Conservation (phyloP, 1,140 invertebrate species). For the Drosophila orosa region DNA sequence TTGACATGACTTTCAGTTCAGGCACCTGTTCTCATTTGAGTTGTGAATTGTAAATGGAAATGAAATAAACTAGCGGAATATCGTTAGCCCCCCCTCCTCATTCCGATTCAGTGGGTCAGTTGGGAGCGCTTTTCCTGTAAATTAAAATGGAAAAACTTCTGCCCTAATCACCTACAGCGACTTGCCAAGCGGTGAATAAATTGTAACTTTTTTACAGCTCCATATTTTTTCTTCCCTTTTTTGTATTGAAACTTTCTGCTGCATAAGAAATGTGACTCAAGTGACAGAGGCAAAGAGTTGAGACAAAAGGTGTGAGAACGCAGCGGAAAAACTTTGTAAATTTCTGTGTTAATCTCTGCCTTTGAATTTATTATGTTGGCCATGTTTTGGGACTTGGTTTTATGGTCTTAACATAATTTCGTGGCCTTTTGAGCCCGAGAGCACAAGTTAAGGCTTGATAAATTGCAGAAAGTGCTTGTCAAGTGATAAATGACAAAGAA, state of each 20-base stretch:
- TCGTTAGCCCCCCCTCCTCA: conserved; percentile 4
- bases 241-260: conserved; percentile 21
- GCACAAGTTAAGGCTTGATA: conserved; percentile 75
- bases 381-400: conserved; percentile 11
- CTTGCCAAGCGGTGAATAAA: conserved; percentile 35
- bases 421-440: conserved; percentile 59
- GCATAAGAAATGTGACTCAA: conserved; percentile 37
- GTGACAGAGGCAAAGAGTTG: conserved; percentile 18
- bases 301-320: conserved; percentile 11
- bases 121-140: conserved; percentile 30
- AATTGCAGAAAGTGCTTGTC: conserved; percentile 60
- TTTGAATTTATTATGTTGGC: conserved; percentile 30
- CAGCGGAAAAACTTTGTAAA: conserved; percentile 21
- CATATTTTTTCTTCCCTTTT: neutral
- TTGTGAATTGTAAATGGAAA: conserved; percentile 30
- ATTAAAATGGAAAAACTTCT: conserved; percentile 30
- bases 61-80: conserved; percentile 24
- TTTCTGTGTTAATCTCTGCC: conserved; percentile 21
- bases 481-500: conserved; percentile 77
- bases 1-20: conserved; percentile 62
- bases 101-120: conserved; percentile 23
- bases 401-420: conserved; percentile 51
- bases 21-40: conserved; percentile 31
- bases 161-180: conserved; percentile 40
- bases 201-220: conserved; percentile 28